Percentiles rank a stretch among this genome's conserved stretches.
Conservation (phyloP, 2,797 vertebrate species). For the Cottoperca gobio region DNA sequence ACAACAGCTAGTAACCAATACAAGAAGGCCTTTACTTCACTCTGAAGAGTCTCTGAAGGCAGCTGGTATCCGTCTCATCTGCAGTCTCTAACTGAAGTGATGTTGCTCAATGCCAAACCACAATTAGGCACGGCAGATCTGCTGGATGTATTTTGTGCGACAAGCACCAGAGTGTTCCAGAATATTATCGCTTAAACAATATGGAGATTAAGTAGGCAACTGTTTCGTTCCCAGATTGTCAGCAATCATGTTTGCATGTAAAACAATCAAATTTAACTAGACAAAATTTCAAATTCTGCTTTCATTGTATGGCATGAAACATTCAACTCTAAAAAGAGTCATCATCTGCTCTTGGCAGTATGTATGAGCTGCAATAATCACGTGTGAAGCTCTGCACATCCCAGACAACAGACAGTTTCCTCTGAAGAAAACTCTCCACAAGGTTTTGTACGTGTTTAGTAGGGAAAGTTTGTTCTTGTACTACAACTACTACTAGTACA, state of each 20-base stretch:
- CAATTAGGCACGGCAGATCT: neutral
- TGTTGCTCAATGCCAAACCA: neutral
- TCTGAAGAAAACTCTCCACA: neutral
- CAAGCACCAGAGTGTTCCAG: neutral
- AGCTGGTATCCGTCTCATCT: neutral
- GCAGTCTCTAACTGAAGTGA: neutral
- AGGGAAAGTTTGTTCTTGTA: too few relatives aligned
- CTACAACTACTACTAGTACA: neutral
- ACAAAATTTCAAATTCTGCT: neutral
- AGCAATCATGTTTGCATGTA: neutral
- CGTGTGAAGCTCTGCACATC: neutral
- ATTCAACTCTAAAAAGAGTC: neutral
- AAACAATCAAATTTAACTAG: neutral
- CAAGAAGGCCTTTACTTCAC: neutral
- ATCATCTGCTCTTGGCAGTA: neutral
- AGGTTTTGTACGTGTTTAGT: too few relatives aligned
- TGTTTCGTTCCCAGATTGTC: neutral
- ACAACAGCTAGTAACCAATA: neutral
- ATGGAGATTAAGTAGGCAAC: neutral
- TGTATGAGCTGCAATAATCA: neutral
- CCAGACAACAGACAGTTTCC: neutral
- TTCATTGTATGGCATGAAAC: neutral
- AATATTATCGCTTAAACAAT: conserved; percentile 6
- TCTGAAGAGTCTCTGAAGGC: neutral
- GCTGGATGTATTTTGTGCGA: neutral